Conservation (phyloP, 2,797 vertebrate genomes). For the Phrynocephalus guinanensis region DNA sequence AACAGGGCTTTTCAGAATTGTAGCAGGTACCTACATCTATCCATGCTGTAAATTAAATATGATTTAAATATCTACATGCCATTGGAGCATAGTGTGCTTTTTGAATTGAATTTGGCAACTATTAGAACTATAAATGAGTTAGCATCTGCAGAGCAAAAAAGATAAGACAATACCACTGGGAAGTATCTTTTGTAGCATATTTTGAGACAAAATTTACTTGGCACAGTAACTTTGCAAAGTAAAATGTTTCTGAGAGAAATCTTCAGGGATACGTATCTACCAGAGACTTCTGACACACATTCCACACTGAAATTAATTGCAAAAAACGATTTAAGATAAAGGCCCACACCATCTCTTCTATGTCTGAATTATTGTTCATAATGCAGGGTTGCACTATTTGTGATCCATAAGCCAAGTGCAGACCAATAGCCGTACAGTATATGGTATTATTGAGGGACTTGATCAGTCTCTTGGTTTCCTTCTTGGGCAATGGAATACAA, state of each 20-base stretch:
- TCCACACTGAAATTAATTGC: not conserved
- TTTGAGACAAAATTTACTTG: constrained; percentile 36
- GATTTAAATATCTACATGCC: constrained; percentile 36
- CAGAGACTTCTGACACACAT: not conserved
- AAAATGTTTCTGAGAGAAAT: constrained; percentile 4
- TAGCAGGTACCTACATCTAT: constrained; percentile 17
- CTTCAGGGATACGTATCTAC: not conserved
- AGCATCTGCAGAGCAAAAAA: constrained; percentile 16
- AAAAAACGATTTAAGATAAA: not conserved
- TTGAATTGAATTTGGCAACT: constrained; percentile 43
- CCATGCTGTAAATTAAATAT: constrained; percentile 34
- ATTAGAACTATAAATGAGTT: constrained; percentile 32
- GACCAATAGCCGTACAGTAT: too few species aligned
- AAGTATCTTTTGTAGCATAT: constrained; percentile 35
- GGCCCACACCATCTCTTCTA: too few species aligned
- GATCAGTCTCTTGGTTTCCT: too few species aligned
- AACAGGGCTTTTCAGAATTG: not conserved
- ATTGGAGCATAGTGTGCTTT: constrained; percentile 42
- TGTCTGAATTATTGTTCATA: too few species aligned
- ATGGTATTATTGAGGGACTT: too few species aligned
- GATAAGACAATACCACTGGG: constrained; percentile 8
- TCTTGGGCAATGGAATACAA: too few species aligned
- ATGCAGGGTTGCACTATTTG: too few species aligned
- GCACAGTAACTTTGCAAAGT: not conserved
- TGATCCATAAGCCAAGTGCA: too few species aligned